Percentiles rank a stretch among this genome's conserved stretches.
Conservation (phyloP, 2,888 invertebrate species). For the Leptopilina drosophilae region DNA sequence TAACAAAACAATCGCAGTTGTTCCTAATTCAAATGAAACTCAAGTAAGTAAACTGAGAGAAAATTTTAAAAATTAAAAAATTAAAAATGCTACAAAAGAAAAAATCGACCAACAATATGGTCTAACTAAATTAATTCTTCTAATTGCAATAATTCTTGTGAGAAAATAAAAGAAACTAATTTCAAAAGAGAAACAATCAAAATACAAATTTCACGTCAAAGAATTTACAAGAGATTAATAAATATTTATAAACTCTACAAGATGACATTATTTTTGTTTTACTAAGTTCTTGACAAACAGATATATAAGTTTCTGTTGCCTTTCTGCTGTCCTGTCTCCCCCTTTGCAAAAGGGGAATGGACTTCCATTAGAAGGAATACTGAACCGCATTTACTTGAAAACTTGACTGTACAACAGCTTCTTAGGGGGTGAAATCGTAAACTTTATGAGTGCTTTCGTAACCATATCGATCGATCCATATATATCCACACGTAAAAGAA, state of each 20-base stretch:
- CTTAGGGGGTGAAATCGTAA: neutral
- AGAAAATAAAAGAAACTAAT: too few species aligned
- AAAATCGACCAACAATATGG: too few species aligned
- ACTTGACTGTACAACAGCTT: slow-evolving; percentile 2
- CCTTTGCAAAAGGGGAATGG: slow-evolving; percentile 10
- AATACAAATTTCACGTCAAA: too few species aligned
- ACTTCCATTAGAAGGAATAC: slow-evolving; percentile 21
- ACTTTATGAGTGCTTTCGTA: slow-evolving; percentile 21
- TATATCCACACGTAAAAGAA: neutral
- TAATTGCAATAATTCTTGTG: too few species aligned
- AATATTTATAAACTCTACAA: neutral
- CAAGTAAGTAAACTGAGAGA: slow-evolving; percentile 69
- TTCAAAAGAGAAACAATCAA: too few species aligned
- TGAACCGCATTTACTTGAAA: slow-evolving; percentile 4
- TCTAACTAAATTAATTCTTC: too few species aligned
- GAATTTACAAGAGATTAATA: neutral
- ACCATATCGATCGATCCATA: neutral
- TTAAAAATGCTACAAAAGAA: too few species aligned
- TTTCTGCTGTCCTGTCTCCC: too few species aligned
- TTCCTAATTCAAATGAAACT: slow-evolving; percentile 81
- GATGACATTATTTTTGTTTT: neutral
- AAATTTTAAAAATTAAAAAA: too few species aligned
- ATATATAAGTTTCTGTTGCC: too few species aligned
- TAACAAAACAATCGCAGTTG: slow-evolving; percentile 84
- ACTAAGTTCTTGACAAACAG: neutral